Base-by-base conservation (phyloP, 92 coral and sea anemone genomes). In the Galaxea fascicularis region DNA sequence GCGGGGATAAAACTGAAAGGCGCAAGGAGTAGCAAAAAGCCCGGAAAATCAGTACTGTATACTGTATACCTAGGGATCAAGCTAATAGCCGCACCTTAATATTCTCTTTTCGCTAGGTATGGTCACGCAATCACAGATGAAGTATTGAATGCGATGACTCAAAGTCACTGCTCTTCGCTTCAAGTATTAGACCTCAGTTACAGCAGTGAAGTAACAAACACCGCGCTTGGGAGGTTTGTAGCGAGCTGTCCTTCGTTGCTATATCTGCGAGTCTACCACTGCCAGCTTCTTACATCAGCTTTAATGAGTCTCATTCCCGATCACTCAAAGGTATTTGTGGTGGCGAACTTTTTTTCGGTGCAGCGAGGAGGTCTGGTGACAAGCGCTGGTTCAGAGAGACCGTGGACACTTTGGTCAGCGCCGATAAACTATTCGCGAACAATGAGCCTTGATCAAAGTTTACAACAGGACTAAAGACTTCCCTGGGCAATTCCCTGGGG, bases 61-160 rank as follows among this genome's bases (percentile, higher is more conserved):
- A 35, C 3, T 35, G 41, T 6, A 35, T 35, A 35, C 6, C 2
- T 35, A 35, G 2, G 41, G 41, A 2, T 2, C 6, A 6, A 35
- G 22, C 25, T 11, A 0, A 60, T 18, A 0, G 12, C 65, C 25
- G 27, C 68, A 10, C 25, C 17, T 63, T 7, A 4, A 49, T 15
- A 49, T 49, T 49, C 13, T n/a, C 30, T 71, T 44, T 47, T 27
- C 0, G 18, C 53, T 35, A 71, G 76, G 76, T 71, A 94, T 79
- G 98, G 99, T 44, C 98, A 94, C 72, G 99, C 96, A 41, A 82
- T 94, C 75, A 96, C 98, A 4, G 98, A 96, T 71, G 84, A 74
- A 20, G 95, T 96, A 13, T 73, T 96, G 41, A 60, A 86, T 18
- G 87, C 66, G 18, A 96, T 96, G 97, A 68, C 87, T 12, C 25